Conservation (phyloP, 2,113 vertebrate genomes). For the Dipodomys merriami region DNA sequence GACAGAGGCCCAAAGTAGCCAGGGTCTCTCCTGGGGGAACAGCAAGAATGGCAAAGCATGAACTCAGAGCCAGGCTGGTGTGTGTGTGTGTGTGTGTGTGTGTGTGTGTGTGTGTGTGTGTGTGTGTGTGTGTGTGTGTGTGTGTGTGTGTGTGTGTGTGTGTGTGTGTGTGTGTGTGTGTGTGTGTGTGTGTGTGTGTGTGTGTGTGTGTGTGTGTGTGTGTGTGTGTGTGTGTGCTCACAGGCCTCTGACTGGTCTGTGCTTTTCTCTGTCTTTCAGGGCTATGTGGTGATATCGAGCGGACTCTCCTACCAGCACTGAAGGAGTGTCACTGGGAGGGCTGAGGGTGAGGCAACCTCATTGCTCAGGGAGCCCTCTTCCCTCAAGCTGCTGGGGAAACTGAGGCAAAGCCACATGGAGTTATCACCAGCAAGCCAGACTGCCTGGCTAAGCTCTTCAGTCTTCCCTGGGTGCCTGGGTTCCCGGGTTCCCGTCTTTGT, state of each 20-base stretch:
- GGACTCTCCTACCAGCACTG: constrained; percentile 67
- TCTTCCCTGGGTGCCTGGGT: neutral
- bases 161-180: too few relatives aligned
- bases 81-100: too few relatives aligned
- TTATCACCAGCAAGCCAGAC: neutral
- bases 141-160: neutral
- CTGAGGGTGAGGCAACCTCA: neutral
- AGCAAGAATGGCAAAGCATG: neutral
- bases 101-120: too few relatives aligned
- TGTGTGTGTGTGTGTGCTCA: accelerated
- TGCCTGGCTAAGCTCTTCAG: neutral
- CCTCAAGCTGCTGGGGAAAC: neutral
- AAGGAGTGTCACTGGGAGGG: neutral
- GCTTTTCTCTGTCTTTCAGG: constrained; percentile 63
- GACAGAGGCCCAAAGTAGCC: neutral
- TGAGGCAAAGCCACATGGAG: neutral
- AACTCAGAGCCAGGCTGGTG: neutral
- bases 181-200: too few relatives aligned
- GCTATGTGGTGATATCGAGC: constrained; percentile 72
- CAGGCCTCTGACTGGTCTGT: neutral
- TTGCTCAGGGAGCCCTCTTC: neutral
- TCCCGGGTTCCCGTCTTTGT: neutral
- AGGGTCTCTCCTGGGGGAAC: neutral
- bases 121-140: neutral
- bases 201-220: too few relatives aligned